These are phyloP conservation scores for Aplochiton taeniatus DNA, from an alignment of 2,797 vertebrate genomes.

Conservation along the genomic window DNA sequence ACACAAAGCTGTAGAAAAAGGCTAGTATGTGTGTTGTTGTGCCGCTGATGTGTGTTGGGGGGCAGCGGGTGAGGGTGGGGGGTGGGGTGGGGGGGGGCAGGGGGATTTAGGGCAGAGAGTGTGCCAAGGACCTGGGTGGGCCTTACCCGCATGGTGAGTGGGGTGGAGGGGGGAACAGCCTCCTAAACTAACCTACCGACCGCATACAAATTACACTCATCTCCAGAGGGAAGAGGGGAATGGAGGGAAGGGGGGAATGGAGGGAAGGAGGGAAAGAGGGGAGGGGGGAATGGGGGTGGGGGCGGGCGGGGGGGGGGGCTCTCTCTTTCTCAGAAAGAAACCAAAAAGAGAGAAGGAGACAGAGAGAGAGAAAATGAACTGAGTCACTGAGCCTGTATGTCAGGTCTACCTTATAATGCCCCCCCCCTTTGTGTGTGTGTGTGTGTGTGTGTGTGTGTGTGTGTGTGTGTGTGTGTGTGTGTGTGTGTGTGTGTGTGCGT, in stretches of 20 bases:
- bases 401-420: slow-evolving; percentile 1
- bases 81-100: too few species aligned
- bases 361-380: neutral
- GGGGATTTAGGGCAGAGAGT: neutral
- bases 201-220: slow-evolving; percentile 30
- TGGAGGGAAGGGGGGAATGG: slow-evolving; percentile 6
- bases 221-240: neutral
- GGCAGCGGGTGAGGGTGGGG: too few species aligned
- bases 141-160: neutral
- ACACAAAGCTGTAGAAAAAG: too few species aligned
- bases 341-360: neutral
- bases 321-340: neutral
- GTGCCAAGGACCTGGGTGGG: slow-evolving; percentile 9
- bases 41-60: neutral
- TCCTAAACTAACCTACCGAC: slow-evolving; percentile 18
- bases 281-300: neutral
- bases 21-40: slow-evolving; percentile 3
- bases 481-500: slow-evolving; percentile 11
- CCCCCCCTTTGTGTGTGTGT: slow-evolving; percentile 4
- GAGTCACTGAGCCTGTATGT: slow-evolving; percentile 24
- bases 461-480: slow-evolving; percentile 13
- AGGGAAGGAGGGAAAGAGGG: neutral
- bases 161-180: slow-evolving; percentile 6
- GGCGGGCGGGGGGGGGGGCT: slow-evolving; percentile 8
- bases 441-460: slow-evolving; percentile 18